Evolutionary conservation across 2,797 vertebrate genomes (phyloP), one percentile per base, ranked within the genome.

Genomic region (Chelonia mydas): DNA sequence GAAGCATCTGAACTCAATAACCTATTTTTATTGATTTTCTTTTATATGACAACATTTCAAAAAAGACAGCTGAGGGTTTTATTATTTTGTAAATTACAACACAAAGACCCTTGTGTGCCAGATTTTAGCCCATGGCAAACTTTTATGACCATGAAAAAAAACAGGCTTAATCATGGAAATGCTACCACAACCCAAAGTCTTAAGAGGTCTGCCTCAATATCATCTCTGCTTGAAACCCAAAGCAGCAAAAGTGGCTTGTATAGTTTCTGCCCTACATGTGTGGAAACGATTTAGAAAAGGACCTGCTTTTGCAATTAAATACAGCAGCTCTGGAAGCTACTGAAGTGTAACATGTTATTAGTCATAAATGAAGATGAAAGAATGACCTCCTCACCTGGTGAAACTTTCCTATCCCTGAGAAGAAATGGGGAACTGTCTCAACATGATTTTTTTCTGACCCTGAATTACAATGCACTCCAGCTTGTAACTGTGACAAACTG

Each of bases 401-500:
- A 82, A 65, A 81, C 3, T 0, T 4, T 17, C 2, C 1, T 59
- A 19, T 53, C 54, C 23, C 9, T 3, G 9, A 15, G 25, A 45
- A 59, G 47, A 16, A 27, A 55, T 17, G 51, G 61, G 17, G 83
- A 68, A 77, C 21, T 55, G 9, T 15, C 41, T 50, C 33, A 11
- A 45, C 19, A 33, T 4, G 0, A 28, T 79, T 68, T 72, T 72
- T 77, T n/a, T 72, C 50, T 82, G 45, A 9, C 5, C 74, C 61
- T 1, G 0, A 76, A 25, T 61, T 37, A 11, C 65, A 80, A 94
- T 50, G 82, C 16, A 82, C 37, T 80, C 84, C 21, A 3, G 12
- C 72, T 45, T 41, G 17, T 27, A 53, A 88, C 45, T 88, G 45
- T 57, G 92, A 94, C 54, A 33, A 19, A 68, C 17, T 50, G 84